A percentile compares a stretch with the other conserved stretches of the same genome.
Conservation (phyloP, 2,888 invertebrate genomes). For the Stegophylla sp. region DNA sequence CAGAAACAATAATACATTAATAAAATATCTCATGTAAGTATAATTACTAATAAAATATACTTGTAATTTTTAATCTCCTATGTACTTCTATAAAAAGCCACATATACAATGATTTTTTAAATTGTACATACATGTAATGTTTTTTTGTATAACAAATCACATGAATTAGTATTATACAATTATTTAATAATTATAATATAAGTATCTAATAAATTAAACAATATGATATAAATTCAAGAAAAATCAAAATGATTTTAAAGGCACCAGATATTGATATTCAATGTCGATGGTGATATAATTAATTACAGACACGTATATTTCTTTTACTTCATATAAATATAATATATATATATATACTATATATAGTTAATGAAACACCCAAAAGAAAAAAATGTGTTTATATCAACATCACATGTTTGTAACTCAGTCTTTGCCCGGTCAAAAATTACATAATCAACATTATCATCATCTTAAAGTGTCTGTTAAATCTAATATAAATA, state of each 20-base stretch:
- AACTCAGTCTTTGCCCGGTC: constrained; percentile 56
- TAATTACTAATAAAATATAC: constrained; percentile 18
- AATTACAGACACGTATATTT: background rate
- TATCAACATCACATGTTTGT: constrained; percentile 49
- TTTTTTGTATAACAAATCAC: constrained; percentile 15
- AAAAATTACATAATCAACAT: constrained; percentile 32
- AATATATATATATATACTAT: constrained; percentile 6
- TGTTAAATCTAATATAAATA: constrained; percentile 32
- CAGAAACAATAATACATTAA: constrained; percentile 18
- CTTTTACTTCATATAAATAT: too few relatives aligned
- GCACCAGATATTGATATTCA: background rate
- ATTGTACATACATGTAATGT: constrained; percentile 16
- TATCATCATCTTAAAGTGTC: constrained; percentile 17
- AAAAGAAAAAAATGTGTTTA: constrained; percentile 22
- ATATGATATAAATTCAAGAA: background rate
- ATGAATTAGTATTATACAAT: constrained; percentile 2
- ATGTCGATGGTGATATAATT: background rate
- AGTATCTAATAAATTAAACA: background rate
- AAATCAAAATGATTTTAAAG: constrained; percentile 1
- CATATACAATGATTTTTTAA: constrained; percentile 9
- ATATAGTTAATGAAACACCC: constrained; percentile 16
- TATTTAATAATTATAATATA: constrained; percentile 3
- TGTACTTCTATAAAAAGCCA: constrained; percentile 35
- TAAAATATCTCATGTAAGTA: background rate
- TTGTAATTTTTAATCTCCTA: constrained; percentile 8